Conservation (phyloP, 2,113 vertebrate genomes). For the Laterallus jamaicensis region DNA sequence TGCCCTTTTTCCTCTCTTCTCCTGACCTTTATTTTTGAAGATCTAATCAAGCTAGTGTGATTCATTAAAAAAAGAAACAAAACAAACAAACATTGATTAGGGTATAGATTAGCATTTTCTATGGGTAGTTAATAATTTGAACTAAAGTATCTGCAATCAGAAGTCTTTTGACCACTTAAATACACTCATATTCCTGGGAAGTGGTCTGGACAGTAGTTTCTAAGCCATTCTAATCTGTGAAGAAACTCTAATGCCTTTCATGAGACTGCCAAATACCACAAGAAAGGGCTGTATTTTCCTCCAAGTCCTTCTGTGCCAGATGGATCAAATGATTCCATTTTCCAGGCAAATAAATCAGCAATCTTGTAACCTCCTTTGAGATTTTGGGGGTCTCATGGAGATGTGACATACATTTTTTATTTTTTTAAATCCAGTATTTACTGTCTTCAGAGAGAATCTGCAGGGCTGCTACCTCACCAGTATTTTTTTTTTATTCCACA, state of each 20-base stretch:
- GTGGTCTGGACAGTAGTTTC: slow-evolving; percentile 61
- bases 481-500: background rate
- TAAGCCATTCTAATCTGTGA: slow-evolving; percentile 59
- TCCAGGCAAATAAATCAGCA: slow-evolving; percentile 63
- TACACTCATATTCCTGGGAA: slow-evolving; percentile 37
- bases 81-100: background rate
- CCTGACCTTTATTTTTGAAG: background rate
- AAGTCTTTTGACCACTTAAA: slow-evolving; percentile 47
- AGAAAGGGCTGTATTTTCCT: slow-evolving; percentile 52
- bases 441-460: background rate
- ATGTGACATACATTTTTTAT: background rate
- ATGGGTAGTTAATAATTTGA: background rate
- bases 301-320: slow-evolving; percentile 49
- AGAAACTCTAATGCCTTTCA: slow-evolving; percentile 62
- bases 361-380: slow-evolving; percentile 38
- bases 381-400: slow-evolving; percentile 13
- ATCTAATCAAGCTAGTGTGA: background rate
- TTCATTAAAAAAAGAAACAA: background rate
- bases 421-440: background rate
- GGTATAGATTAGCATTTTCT: background rate
- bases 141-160: slow-evolving; percentile 8
- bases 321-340: slow-evolving; percentile 65
- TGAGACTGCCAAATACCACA: slow-evolving; percentile 62
- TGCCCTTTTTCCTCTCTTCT: background rate
- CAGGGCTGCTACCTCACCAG: background rate